phyloP scores from a whole-genome alignment of 2,797 vertebrate genomes.

The Cuculus canorus region DNA sequence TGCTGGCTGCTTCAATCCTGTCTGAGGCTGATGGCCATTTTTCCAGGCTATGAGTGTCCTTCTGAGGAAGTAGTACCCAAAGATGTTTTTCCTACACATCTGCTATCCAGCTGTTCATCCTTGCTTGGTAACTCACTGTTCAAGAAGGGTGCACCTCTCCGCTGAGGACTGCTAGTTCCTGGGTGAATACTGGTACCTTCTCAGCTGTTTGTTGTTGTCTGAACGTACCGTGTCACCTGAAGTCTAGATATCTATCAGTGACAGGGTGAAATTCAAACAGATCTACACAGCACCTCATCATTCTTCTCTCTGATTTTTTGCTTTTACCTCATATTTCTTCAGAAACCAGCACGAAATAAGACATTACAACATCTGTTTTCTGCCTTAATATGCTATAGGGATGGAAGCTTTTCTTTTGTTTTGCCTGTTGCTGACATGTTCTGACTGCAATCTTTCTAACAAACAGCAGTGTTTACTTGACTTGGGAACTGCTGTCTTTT shows the following conservation, averaged over 20 bases:
- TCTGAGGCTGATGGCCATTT: background rate
- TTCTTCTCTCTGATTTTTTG: background rate
- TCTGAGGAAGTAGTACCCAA: background rate
- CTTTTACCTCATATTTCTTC: background rate
- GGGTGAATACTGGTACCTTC: background rate
- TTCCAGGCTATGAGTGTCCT: background rate
- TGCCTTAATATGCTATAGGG: background rate
- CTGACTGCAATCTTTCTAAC: background rate
- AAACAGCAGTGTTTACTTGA: background rate
- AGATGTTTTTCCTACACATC: background rate
- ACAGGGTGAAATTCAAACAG: background rate
- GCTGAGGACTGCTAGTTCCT: background rate
- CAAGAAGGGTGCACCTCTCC: background rate
- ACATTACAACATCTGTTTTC: background rate
- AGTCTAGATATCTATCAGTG: background rate
- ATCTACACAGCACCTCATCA: background rate
- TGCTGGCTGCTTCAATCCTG: background rate
- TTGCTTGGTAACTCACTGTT: background rate
- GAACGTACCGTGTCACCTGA: background rate
- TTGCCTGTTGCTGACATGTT: background rate
- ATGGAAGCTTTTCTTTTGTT: background rate
- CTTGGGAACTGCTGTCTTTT: constrained; percentile 1
- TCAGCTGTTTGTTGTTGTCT: fast-evolving
- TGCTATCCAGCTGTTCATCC: background rate
- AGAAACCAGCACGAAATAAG: background rate